These are phyloP conservation scores for Endomychus coccineus DNA, from an alignment of 2,888 invertebrate genomes.

Conservation along the genomic window DNA sequence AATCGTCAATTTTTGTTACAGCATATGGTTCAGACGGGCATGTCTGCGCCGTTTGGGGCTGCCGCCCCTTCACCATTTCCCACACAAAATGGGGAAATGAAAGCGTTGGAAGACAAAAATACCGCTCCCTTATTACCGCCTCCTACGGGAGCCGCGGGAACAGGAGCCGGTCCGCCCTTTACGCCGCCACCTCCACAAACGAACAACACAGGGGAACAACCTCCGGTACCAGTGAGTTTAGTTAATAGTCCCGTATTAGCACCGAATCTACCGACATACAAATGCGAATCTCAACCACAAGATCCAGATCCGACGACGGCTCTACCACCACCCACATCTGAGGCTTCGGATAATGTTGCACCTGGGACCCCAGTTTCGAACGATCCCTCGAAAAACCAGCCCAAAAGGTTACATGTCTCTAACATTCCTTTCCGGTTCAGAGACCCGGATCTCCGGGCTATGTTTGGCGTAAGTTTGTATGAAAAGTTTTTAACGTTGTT, in stretches of 20 bases:
- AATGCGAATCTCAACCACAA: constrained; percentile 25
- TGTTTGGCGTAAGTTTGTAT: constrained; percentile 97
- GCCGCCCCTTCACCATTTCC: constrained; percentile 54
- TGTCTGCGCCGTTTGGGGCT: constrained; percentile 66
- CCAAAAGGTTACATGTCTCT: constrained; percentile 96
- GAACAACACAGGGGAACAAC: constrained; percentile 17
- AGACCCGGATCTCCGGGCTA: constrained; percentile 95
- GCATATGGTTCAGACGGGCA: constrained; percentile 93
- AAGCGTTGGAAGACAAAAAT: constrained; percentile 39
- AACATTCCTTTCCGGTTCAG: constrained; percentile 99
- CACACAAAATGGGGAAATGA: constrained; percentile 45
- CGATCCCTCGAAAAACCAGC: constrained; percentile 64
- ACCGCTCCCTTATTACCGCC: constrained; percentile 47
- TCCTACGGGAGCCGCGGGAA: constrained; percentile 40
- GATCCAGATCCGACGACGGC: constrained; percentile 20
- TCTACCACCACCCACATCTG: constrained; percentile 29
- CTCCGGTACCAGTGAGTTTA: constrained; percentile 12
- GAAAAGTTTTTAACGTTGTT: too few relatives aligned
- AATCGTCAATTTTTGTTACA: constrained; percentile 47
- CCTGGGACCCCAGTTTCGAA: constrained; percentile 44
- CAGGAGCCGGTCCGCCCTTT: constrained; percentile 39
- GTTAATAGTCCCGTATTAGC: constrained; percentile 11
- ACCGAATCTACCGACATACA: constrained; percentile 19
- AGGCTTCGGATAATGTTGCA: constrained; percentile 30
- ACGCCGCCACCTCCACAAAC: constrained; percentile 42